Base-by-base conservation (phyloP, 2,113 vertebrate species). In the Guaruba guarouba region DNA sequence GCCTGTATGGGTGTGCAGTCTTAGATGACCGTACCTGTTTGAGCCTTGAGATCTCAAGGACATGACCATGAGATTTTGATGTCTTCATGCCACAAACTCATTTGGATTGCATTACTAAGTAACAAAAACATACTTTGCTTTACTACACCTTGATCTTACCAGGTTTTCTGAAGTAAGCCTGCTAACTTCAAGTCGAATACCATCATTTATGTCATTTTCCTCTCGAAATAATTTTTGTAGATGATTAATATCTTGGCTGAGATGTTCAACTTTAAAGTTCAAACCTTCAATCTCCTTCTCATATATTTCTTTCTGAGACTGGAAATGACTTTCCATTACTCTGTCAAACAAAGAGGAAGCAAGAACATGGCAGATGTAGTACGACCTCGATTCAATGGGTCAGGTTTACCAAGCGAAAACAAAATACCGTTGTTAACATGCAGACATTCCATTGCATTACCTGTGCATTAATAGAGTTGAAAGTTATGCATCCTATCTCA, bases 201-300 rank as follows among this genome's bases (percentile, higher is more conserved):
- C 97, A 89, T 99, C 98, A 7, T 98, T 99, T 88, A 99, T 88
- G 52, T 98, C 95, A 31, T 98, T 99, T 86, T 99, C 99, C 93
- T 99, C 99, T 48, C 99, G 97, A 96, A 99, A 99, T 29, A 99
- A 96, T 43, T 98, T 98, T 70, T 99, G 99, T 17, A 99, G 96
- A 55, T 98, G 98, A 96, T 95, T 98, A 96, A 99, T 99, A 93
- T 99, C 99, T 82, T 98, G 98, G 88, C 98, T 98, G 61, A 99
- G 98, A 93, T 99, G 99, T 28, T 98, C 98, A 80, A 98, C 96
- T 98, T 99, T 99, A 33, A 98, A 97, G 71, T 97, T 98, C 92
- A 99, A 93, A 24, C 98, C 97, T 88, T 99, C 98, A 33, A 99
- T 96, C 82, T 99, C 98, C 46, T 98, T 98, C 93, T 99, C 98